These are phyloP conservation scores for Galerucella calmariensis DNA, from an alignment of 2,888 invertebrate genomes.

Conservation along the genomic window DNA sequence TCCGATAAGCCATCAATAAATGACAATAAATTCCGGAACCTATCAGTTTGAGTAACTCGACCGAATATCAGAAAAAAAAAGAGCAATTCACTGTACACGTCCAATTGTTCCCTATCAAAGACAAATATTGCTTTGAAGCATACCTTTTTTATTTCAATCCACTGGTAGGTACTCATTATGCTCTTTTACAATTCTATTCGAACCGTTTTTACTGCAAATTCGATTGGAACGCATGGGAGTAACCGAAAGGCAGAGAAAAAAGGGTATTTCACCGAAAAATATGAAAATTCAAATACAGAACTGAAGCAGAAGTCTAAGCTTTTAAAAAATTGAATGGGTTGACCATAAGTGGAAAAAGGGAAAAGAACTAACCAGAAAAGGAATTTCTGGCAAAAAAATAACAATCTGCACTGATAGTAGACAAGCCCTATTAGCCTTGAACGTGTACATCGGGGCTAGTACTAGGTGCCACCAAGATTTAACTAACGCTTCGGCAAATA, in stretches of 20 bases:
- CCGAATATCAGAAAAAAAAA: background rate
- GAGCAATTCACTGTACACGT: background rate
- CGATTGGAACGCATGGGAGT: slow-evolving; percentile 7
- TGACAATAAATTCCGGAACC: background rate
- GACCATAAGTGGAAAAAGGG: too few relatives aligned
- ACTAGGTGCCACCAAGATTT: too few relatives aligned
- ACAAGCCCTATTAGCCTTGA: too few relatives aligned
- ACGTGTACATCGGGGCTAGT: too few relatives aligned
- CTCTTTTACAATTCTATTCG: slow-evolving; percentile 27
- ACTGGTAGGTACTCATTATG: slow-evolving; percentile 20
- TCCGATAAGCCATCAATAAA: background rate
- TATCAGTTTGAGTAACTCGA: background rate
- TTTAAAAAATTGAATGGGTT: too few relatives aligned
- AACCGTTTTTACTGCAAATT: slow-evolving; percentile 22
- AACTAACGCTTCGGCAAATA: too few relatives aligned
- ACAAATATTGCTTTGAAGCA: slow-evolving; percentile 28
- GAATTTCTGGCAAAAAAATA: too few relatives aligned
- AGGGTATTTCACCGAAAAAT: too few relatives aligned
- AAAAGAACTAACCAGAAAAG: too few relatives aligned
- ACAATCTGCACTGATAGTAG: too few relatives aligned
- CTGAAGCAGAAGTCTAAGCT: too few relatives aligned
- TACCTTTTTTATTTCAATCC: slow-evolving; percentile 20
- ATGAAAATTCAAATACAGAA: too few relatives aligned
- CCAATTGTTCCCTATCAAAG: slow-evolving; percentile 17
- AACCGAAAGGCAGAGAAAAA: background rate